These are phyloP conservation scores for Pachymerium ferrugineum DNA, from an alignment of 2,888 invertebrate genomes.

Conservation along the genomic window DNA sequence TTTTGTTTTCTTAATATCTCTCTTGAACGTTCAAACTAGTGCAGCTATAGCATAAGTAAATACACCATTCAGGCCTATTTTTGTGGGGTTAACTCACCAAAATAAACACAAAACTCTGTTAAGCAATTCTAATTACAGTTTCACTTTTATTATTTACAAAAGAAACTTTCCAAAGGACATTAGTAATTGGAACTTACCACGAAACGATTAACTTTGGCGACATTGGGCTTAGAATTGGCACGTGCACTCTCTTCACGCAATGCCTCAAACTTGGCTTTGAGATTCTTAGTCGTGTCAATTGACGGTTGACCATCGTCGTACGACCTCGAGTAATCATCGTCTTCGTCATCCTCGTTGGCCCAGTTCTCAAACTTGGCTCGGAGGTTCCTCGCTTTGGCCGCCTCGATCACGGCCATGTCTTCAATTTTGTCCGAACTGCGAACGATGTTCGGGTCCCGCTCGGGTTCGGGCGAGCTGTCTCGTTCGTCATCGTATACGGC, in stretches of 20 bases:
- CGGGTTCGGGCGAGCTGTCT: conserved; percentile 41
- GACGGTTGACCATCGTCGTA: conserved; percentile 46
- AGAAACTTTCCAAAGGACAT: too few species aligned
- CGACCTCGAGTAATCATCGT: conserved; percentile 39
- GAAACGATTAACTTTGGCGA: conserved; percentile 74
- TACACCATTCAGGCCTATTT: too few species aligned
- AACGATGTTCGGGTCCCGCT: conserved; percentile 47
- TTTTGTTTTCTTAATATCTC: too few species aligned
- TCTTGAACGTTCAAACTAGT: too few species aligned
- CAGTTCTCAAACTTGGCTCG: conserved; percentile 84
- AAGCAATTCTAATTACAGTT: neutral
- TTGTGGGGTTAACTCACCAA: conserved; percentile 15
- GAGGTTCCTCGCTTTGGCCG: conserved; percentile 69
- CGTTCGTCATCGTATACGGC: conserved; percentile 39
- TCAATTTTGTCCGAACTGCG: conserved; percentile 54
- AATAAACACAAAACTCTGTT: neutral
- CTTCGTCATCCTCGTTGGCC: conserved; percentile 51
- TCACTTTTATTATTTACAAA: too few species aligned
- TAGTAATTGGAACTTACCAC: conserved; percentile 63
- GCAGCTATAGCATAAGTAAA: too few species aligned
- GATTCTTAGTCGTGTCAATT: conserved; percentile 69
- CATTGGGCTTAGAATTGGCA: conserved; percentile 49
- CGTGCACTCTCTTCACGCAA: conserved; percentile 56
- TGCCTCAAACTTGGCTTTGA: conserved; percentile 81
- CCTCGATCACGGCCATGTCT: conserved; percentile 69